These are phyloP conservation scores for Rhodeus uyekii DNA, from an alignment of 2,797 vertebrate species.

Conservation along the genomic window DNA sequence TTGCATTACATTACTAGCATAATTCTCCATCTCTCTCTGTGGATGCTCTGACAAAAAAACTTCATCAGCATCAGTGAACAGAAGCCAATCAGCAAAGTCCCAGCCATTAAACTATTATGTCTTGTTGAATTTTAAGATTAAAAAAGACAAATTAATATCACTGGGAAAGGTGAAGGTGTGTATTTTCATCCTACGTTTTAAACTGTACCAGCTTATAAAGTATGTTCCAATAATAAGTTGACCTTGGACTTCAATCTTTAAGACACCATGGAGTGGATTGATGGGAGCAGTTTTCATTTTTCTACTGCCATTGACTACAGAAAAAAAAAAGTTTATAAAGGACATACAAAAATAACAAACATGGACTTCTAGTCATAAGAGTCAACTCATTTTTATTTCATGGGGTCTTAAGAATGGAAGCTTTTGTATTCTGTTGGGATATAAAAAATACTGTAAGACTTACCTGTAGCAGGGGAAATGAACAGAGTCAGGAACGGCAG, in stretches of 20 bases:
- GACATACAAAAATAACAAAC: background rate
- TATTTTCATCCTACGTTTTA: background rate
- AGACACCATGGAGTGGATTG: background rate
- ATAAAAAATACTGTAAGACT: background rate
- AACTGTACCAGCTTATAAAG: background rate
- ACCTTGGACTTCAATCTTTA: background rate
- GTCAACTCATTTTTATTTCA: background rate
- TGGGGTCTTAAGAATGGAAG: background rate
- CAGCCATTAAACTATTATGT: background rate
- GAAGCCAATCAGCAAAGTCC: no score
- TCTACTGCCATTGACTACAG: background rate
- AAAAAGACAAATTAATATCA: background rate
- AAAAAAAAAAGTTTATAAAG: background rate
- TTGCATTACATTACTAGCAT: background rate
- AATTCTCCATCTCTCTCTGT: background rate
- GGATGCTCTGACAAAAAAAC: background rate
- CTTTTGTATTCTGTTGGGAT: background rate
- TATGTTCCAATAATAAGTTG: background rate
- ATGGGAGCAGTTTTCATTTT: background rate
- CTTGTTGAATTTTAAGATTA: background rate
- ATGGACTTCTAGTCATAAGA: background rate
- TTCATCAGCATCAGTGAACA: background rate
- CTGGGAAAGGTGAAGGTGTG: background rate
- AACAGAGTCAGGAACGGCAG: background rate
- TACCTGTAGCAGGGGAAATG: constrained; percentile 16